Conservation (phyloP, 2,797 vertebrate species). For the Hippoglossus hippoglossus region DNA sequence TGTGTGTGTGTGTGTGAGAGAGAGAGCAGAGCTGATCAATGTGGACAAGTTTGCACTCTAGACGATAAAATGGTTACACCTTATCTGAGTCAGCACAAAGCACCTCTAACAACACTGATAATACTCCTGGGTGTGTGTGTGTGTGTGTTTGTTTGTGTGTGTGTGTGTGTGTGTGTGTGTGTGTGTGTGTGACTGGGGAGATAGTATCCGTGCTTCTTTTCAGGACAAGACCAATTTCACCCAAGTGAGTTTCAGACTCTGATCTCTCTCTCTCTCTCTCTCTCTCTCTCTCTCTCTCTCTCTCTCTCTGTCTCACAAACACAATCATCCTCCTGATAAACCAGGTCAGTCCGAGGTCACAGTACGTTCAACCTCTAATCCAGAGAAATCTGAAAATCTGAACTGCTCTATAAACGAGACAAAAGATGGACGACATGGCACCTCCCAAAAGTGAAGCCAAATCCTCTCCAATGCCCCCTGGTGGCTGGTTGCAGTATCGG, state of each 20-base stretch:
- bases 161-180: slow-evolving; percentile 11
- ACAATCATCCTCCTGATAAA: slow-evolving; percentile 6
- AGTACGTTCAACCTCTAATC: neutral
- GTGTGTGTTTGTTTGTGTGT: slow-evolving; percentile 17
- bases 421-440: no score
- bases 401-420: no score
- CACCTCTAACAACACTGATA: slow-evolving; percentile 52
- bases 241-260: slow-evolving; percentile 37
- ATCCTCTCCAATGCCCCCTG: no score
- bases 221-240: slow-evolving; percentile 43
- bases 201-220: slow-evolving; percentile 22
- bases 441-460: no score
- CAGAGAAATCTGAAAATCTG: neutral
- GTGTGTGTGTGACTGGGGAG: slow-evolving; percentile 16
- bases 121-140: slow-evolving; percentile 2
- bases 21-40: slow-evolving; percentile 27
- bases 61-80: slow-evolving; percentile 31
- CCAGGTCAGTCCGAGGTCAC: slow-evolving; percentile 9
- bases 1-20: slow-evolving; percentile 13
- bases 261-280: slow-evolving; percentile 2
- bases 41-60: slow-evolving; percentile 43
- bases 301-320: neutral
- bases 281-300: neutral
- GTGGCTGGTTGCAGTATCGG: no score
- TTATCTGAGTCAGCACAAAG: slow-evolving; percentile 61